A percentile compares a stretch with the other conserved stretches of the same genome.
Conservation (phyloP, 2,113 vertebrate genomes). For the Corythoichthys intestinalis region DNA sequence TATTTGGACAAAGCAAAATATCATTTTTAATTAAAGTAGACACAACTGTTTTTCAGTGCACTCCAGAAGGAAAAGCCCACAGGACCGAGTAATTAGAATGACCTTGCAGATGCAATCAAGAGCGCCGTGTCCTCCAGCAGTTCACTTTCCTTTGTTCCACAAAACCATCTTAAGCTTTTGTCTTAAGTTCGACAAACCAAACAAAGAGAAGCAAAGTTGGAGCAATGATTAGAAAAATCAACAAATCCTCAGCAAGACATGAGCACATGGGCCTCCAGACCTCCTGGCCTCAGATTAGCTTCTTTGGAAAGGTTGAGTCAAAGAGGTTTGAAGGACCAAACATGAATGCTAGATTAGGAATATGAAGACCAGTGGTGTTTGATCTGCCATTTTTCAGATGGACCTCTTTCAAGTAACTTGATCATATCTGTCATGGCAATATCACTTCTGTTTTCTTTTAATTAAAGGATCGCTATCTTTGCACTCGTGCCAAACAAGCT, state of each 20-base stretch:
- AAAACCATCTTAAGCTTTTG: conserved; percentile 47
- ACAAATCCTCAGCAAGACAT: conserved; percentile 73
- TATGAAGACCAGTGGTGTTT: conserved; percentile 62
- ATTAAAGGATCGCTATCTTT: conserved; percentile 68
- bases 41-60: conserved; percentile 30
- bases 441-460: conserved; percentile 77
- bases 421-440: conserved; percentile 75
- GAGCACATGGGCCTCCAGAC: conserved; percentile 67
- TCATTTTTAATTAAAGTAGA: conserved; percentile 32
- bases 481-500: conserved; percentile 72
- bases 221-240: conserved; percentile 73
- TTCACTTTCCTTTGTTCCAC: conserved; percentile 52
- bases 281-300: conserved; percentile 51
- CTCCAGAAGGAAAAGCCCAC: conserved; percentile 39
- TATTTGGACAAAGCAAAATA: conserved; percentile 11
- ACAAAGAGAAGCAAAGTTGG: conserved; percentile 63
- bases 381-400: conserved; percentile 57
- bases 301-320: conserved; percentile 72
- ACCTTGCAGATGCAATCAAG: conserved; percentile 66
- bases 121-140: conserved; percentile 43
- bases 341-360: conserved; percentile 14
- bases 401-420: conserved; percentile 60
- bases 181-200: conserved; percentile 67
- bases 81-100: conserved; percentile 51
- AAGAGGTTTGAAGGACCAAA: conserved; percentile 47